Conservation (phyloP, 2,113 vertebrate genomes). For the Rostratula benghalensis region DNA sequence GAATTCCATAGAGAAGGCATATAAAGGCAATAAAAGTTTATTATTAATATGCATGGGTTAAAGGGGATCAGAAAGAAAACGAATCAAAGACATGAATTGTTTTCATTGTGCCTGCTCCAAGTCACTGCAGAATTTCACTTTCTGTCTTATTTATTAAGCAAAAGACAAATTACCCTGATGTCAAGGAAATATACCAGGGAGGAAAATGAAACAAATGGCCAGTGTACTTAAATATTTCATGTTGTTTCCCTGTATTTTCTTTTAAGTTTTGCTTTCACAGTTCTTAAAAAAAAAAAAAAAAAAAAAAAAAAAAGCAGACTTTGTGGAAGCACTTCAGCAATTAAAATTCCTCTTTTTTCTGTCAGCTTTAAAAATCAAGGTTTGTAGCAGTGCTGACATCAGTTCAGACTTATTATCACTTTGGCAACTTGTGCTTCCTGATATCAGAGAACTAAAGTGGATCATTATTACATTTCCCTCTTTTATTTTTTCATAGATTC, state of each 20-base stretch:
- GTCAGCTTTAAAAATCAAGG: background rate
- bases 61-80: background rate
- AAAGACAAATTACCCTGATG: conserved; percentile 65
- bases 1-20: background rate
- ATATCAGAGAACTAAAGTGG: background rate
- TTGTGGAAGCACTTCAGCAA: background rate
- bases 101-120: conserved; percentile 28
- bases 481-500: background rate
- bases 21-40: conserved; percentile 8
- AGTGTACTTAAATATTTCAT: background rate
- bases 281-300: background rate
- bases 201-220: conserved; percentile 58
- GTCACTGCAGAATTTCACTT: conserved; percentile 45
- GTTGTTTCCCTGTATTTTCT: background rate
- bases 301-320: background rate
- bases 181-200: conserved; percentile 40
- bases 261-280: background rate
- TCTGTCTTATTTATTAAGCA: conserved; percentile 53
- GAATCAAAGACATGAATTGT: conserved; percentile 6
- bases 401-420: background rate
- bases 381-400: background rate
- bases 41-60: background rate
- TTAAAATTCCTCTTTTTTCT: background rate
- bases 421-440: background rate
- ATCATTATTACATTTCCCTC: background rate